phyloP scores from a whole-genome alignment of 92 coral and sea anemone species.

The Scolanthus callimorphus region DNA sequence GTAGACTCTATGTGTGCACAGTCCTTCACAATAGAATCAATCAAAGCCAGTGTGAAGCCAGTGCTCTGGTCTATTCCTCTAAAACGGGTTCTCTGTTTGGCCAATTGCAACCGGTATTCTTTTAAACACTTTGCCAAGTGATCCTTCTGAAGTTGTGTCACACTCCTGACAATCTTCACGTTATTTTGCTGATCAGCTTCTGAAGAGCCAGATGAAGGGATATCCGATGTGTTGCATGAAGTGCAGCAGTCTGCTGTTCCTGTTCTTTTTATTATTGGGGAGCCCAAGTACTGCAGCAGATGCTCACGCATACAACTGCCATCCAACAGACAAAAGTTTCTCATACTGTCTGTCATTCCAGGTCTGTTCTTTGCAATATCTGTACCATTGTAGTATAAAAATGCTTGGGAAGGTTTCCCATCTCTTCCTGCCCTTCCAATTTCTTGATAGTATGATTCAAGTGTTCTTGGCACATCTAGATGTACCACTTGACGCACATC shows the following conservation, averaged over 20 bases:
- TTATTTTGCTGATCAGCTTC: too few species aligned
- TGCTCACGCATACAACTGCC: too few species aligned
- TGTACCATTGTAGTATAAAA: too few species aligned
- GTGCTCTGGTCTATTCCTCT: slow-evolving; percentile 36
- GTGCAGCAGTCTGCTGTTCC: too few species aligned
- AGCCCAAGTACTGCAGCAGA: too few species aligned
- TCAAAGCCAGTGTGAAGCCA: slow-evolving; percentile 35
- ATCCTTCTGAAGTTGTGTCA: slow-evolving; percentile 15
- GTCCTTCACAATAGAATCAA: slow-evolving; percentile 29
- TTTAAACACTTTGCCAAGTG: slow-evolving; percentile 10
- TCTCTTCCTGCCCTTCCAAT: slow-evolving; percentile 58
- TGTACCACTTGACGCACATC: slow-evolving; percentile 41
- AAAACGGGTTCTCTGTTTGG: slow-evolving; percentile 12
- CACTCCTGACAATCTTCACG: slow-evolving; percentile 18
- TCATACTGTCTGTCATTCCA: too few species aligned
- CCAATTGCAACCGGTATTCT: slow-evolving; percentile 33
- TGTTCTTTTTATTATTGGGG: too few species aligned
- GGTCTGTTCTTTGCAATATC: too few species aligned
- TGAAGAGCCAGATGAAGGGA: too few species aligned
- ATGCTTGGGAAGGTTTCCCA: slow-evolving; percentile 38
- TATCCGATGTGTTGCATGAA: too few species aligned
- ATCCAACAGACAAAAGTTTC: too few species aligned
- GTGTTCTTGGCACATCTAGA: slow-evolving; percentile 41
- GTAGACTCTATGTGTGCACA: slow-evolving; percentile 34
- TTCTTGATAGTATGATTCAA: slow-evolving; percentile 47